phyloP scores from a whole-genome alignment of 2,888 invertebrate species.

The Trissolcus japonicus region DNA sequence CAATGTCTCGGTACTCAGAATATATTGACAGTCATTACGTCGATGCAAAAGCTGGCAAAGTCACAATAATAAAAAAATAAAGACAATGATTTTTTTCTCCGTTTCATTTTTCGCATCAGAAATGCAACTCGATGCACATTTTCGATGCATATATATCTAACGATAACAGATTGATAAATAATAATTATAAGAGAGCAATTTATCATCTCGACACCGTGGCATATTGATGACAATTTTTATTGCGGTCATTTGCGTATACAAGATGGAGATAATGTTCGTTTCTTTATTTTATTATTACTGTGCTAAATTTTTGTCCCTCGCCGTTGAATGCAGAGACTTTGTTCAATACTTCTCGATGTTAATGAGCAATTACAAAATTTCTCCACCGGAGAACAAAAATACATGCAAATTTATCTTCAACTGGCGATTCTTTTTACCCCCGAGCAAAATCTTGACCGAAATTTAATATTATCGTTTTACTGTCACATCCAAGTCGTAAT shows the following conservation, averaged over 20 bases:
- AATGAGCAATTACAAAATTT: too few relatives aligned
- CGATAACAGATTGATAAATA: constrained; percentile 25
- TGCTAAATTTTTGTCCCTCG: neutral
- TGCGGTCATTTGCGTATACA: constrained; percentile 12
- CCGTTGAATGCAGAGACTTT: too few relatives aligned
- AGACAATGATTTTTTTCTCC: constrained; percentile 25
- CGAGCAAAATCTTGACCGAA: neutral
- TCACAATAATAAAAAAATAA: constrained; percentile 11
- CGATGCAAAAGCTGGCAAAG: neutral
- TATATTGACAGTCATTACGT: constrained; percentile 27
- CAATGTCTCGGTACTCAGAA: constrained; percentile 7
- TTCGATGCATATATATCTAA: constrained; percentile 21
- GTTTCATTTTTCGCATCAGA: constrained; percentile 10
- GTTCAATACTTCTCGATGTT: too few relatives aligned
- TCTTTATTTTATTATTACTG: neutral
- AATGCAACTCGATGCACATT: constrained; percentile 28
- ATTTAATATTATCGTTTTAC: neutral
- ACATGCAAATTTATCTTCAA: too few relatives aligned
- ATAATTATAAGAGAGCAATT: constrained; percentile 29
- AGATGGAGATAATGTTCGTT: neutral
- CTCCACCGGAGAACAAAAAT: too few relatives aligned
- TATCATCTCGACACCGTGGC: constrained; percentile 8
- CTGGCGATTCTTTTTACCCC: too few relatives aligned
- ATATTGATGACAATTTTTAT: constrained; percentile 24
- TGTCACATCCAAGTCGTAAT: neutral